These are phyloP conservation scores for Ceratoteleas bidentatus DNA, from an alignment of 1,140 invertebrate genomes.

Conservation along the genomic window DNA sequence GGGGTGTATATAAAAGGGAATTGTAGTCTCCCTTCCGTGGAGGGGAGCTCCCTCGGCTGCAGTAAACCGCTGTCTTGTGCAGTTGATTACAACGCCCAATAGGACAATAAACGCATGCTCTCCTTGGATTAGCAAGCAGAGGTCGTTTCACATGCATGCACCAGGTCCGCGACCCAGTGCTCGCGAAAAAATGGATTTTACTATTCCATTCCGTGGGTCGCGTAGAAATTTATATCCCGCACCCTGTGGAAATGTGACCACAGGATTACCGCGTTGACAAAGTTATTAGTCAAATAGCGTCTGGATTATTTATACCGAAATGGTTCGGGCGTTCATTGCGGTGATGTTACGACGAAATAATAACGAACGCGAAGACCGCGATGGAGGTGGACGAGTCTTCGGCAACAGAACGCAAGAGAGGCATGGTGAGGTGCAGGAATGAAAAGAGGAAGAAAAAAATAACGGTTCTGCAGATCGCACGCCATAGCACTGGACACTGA, in stretches of 20 bases:
- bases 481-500: slow-evolving; percentile 65
- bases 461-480: slow-evolving; percentile 73
- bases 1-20: slow-evolving; percentile 55
- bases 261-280: slow-evolving; percentile 8
- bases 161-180: slow-evolving; percentile 9
- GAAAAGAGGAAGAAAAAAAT: slow-evolving; percentile 74
- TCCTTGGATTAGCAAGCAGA: slow-evolving; percentile 44
- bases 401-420: slow-evolving; percentile 36
- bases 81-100: slow-evolving; percentile 74
- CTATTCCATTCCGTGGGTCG: slow-evolving; percentile 32
- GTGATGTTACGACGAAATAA: slow-evolving; percentile 72
- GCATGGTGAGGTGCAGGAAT: slow-evolving; percentile 60
- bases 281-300: slow-evolving; percentile 28
- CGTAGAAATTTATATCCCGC: slow-evolving; percentile 8
- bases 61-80: slow-evolving; percentile 77
- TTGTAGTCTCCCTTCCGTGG: slow-evolving; percentile 34
- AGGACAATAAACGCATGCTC: slow-evolving; percentile 74
- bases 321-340: slow-evolving; percentile 43
- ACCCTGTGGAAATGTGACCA: slow-evolving; percentile 25
- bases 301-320: slow-evolving; percentile 21
- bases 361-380: slow-evolving; percentile 52
- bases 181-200: slow-evolving; percentile 22
- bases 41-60: slow-evolving; percentile 71
- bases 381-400: slow-evolving; percentile 44
- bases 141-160: slow-evolving; percentile 48